Percentiles rank a stretch among this genome's conserved stretches.
Conservation (phyloP, 2,888 invertebrate species). For the Scaptodrosophila latifasciaeformis region DNA sequence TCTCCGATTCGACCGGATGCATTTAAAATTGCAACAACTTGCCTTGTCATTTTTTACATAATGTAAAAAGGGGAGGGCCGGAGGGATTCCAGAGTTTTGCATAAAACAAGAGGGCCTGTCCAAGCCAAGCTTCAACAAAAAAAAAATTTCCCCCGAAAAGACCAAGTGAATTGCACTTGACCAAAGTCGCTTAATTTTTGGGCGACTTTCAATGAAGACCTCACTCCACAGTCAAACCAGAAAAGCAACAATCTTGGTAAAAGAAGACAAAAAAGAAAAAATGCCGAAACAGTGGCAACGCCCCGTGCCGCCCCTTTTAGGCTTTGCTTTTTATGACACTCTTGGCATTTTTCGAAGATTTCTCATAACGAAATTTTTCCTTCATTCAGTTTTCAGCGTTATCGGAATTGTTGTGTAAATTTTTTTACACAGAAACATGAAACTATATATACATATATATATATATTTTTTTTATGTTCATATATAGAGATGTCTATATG, state of each 20-base stretch:
- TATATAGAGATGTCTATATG: too few species aligned
- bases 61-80: background rate
- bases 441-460: too few species aligned
- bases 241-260: background rate
- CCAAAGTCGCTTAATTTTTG: background rate
- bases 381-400: constrained; percentile 12
- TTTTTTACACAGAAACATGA: too few species aligned
- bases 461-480: too few species aligned
- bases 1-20: background rate
- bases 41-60: background rate
- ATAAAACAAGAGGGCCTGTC: background rate
- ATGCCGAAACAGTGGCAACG: background rate
- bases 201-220: background rate
- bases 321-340: constrained; percentile 12
- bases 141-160: too few species aligned
- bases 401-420: constrained; percentile 24
- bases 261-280: background rate
- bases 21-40: background rate
- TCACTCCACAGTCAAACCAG: too few species aligned
- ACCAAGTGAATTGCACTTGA: background rate
- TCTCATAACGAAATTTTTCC: constrained; percentile 9
- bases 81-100: background rate
- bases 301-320: background rate
- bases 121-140: background rate
- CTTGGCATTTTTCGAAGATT: constrained; percentile 5